Conservation (phyloP, 2,113 vertebrate species). For the Aramus guarauna region DNA sequence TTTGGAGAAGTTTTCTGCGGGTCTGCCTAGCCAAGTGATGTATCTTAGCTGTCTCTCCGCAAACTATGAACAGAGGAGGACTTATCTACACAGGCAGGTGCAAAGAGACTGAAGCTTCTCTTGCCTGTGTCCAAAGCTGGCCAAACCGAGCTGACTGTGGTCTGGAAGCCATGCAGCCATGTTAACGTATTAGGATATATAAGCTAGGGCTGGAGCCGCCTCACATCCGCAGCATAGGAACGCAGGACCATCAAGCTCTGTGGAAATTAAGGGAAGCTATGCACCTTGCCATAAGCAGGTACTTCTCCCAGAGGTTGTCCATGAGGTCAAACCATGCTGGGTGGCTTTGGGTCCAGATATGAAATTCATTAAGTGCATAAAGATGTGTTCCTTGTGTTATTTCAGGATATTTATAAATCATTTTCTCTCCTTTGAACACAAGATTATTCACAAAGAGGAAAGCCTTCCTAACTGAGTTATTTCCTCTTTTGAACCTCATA, state of each 20-base stretch:
- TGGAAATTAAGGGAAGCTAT: background rate
- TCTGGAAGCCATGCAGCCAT: background rate
- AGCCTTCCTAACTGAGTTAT: background rate
- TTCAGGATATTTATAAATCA: background rate
- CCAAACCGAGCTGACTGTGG: background rate
- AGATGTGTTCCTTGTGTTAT: background rate
- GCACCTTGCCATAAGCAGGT: background rate
- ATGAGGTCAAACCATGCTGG: background rate
- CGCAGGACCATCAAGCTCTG: background rate
- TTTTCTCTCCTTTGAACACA: background rate
- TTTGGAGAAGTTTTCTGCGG: background rate
- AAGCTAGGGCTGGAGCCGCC: background rate
- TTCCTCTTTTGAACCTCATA: background rate
- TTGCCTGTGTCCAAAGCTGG: background rate
- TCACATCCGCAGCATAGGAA: background rate
- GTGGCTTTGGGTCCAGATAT: background rate
- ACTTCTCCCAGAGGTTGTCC: background rate
- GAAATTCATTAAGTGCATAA: background rate
- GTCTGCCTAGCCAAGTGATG: background rate
- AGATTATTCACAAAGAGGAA: background rate
- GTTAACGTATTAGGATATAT: fast-evolving
- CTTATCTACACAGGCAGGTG: background rate
- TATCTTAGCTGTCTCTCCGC: background rate
- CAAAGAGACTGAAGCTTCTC: background rate
- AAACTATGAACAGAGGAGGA: background rate